A percentile compares a stretch with the other conserved stretches of the same genome.
phyloP scores from a whole-genome alignment of 1,140 invertebrate species.

The Chionoecetes opilio region DNA sequence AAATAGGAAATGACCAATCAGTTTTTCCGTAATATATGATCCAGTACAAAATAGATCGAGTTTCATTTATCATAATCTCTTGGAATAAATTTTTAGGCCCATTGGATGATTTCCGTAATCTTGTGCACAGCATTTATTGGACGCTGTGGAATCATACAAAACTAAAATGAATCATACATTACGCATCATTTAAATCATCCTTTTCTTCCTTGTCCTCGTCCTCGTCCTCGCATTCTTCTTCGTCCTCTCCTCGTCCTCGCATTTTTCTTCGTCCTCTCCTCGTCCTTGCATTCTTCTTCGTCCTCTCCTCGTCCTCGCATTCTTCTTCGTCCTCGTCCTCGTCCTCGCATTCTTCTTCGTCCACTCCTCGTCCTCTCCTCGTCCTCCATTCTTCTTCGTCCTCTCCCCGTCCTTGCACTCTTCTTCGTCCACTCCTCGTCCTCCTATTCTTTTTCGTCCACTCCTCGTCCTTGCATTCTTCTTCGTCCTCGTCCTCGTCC shows the following conservation, averaged over 20 bases:
- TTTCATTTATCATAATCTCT: neutral
- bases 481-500: neutral
- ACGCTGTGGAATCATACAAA: no score
- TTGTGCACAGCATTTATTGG: no score
- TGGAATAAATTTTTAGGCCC: neutral
- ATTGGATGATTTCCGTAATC: no score
- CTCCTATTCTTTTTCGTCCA: no score
- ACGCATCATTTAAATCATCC: no score
- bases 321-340: no score
- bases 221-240: no score
- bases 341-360: neutral
- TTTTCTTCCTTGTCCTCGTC: no score
- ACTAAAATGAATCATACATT: no score
- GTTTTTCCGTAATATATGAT: neutral
- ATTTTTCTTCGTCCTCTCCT: neutral
- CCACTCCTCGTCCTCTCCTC: neutral
- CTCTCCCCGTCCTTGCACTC: neutral
- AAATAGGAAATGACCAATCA: neutral
- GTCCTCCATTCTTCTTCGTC: neutral
- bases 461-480: neutral
- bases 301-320: neutral
- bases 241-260: no score
- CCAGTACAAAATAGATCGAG: neutral
- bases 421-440: neutral
- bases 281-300: neutral